Evolutionary conservation across 2,888 invertebrate genomes (phyloP), one percentile per base, ranked within the genome.

Genomic region (Cataglyphis albicans): DNA sequence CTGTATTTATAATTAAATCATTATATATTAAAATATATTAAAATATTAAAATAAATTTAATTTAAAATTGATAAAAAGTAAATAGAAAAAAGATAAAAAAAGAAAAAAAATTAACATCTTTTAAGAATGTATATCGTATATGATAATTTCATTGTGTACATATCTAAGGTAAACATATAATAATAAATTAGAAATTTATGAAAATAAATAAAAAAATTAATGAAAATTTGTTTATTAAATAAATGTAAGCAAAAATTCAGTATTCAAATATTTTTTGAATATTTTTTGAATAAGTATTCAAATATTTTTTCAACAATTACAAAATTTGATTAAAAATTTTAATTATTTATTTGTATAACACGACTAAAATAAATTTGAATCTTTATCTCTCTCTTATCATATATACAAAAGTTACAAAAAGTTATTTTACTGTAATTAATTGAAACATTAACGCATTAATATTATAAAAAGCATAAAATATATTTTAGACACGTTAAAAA

Each of bases 321-420:
- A 9, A 35, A 55, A 12, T 67, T 41, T 12, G 10, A 55, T 65
- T 25, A 18, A 41, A 0, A 65, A 41, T 70, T 70, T 70, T 10
- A 70, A 55, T 72, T 57, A 18, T 21, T 55, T 21, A 3, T 38
- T 72, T 38, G 38, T 25, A 57, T 25, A 57, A 72, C 35, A 21
- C 35, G 5, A 38, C 6, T 38, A 25, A 18, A 57, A 57, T 72
- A 38, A 57, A 38, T 70, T 32, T 52, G 0, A 9, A 52, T 29
- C 12, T 68, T 32, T 52, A 68, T 48, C 32, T n/a, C 15, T 55
- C 1, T 15, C 15, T 21, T 1, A 29, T 29, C 25, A 21, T 70
- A 38, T 15, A 70, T 21, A 21, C 21, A 21, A 21, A 21, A 21
- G 21, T 35, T 70, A 10, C 9, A 55, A 21, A 55, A 41, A 21